Base-by-base conservation (phyloP, 2,113 vertebrate species). In the Apeltes quadracus region DNA sequence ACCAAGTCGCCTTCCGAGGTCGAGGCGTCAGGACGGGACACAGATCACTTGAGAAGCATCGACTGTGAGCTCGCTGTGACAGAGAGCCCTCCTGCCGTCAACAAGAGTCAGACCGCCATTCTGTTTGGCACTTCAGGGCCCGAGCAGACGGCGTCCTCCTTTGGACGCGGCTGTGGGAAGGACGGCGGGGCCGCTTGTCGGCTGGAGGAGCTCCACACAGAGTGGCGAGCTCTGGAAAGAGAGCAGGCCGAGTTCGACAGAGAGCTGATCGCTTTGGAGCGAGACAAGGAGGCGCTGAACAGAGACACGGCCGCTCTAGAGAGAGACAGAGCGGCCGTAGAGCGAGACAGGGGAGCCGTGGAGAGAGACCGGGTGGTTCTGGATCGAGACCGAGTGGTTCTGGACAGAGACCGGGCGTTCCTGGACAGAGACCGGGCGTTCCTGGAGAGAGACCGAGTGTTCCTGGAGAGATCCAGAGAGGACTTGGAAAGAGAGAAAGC, bases 181-280 rank as follows among this genome's bases (percentile, higher is more conserved):
- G 59, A 34, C 2, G n/a, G 36, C 5, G 81, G 76, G 23, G 36
- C 84, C 23, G 69, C 68, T 27, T 43, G 61, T 25, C 51, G 67
- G 72, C 57, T 72, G 32, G 51, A 5, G 5, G 80, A 73, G 38
- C 48, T 82, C 27, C 76, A 58, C 16, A 43, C 44, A 53, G 90
- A 90, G 53, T 68, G 72, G 22, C 61, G 14, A 46, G 15, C 44
- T 13, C 67, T 90, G 55, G 84, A 88, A 41, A 78, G 72, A 48
- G 90, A 90, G 61, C 83, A 84, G 22, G 70, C 76, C 1, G 84
- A 85, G 36, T 53, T 91, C 11, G 82, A 89, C 38, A 38, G 75
- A 25, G 89, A 90, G 61, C 67, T 85, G 59, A 48, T 86, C 22
- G 61, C 74, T 3, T 15, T 92, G 4, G 86, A 83, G 10, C 76